Evolutionary conservation across 2,113 vertebrate genomes (phyloP).

Genomic region (Picathartes gymnocephalus): DNA sequence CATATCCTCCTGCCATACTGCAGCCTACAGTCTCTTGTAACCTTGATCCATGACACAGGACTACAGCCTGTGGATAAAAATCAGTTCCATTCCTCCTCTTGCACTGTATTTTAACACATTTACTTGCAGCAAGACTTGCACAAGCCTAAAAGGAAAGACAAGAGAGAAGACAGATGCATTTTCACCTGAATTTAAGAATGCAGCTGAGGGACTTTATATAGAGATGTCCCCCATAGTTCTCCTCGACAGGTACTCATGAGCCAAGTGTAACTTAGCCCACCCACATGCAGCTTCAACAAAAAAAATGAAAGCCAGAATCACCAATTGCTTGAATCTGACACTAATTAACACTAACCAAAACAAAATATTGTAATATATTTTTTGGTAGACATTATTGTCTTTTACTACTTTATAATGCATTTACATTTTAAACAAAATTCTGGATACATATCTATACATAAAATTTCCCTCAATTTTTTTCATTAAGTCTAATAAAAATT

Average conservation of each 20-base stretch:
- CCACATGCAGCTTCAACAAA: neutral
- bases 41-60: neutral
- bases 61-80: neutral
- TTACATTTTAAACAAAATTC: neutral
- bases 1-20: neutral
- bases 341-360: neutral
- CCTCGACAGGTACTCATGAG: neutral
- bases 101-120: neutral
- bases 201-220: neutral
- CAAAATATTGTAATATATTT: neutral
- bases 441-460: neutral
- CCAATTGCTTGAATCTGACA: neutral
- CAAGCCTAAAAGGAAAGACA: neutral
- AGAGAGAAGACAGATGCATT: neutral
- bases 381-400: neutral
- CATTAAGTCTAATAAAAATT: neutral
- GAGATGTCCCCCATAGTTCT: neutral
- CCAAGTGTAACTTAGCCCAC: neutral
- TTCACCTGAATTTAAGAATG: neutral
- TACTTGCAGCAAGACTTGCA: neutral
- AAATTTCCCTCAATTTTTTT: neutral
- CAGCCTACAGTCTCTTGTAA: neutral
- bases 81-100: neutral
- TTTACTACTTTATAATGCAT: neutral
- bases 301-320: neutral